Evolutionary conservation across 1,140 invertebrate species (phyloP).

Genomic region (Arion vulgaris): DNA sequence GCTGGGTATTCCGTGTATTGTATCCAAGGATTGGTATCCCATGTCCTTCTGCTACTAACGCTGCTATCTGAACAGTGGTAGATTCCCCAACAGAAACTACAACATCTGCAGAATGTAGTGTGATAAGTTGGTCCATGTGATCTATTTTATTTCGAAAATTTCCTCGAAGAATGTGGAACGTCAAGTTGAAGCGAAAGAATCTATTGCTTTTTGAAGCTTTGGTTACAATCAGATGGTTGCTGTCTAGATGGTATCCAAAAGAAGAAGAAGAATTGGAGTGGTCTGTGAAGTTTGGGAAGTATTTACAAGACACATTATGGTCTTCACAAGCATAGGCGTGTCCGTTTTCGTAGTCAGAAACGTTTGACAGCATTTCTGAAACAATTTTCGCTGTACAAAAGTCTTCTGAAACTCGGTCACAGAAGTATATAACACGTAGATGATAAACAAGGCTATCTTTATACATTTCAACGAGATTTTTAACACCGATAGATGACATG

Average conservation of each 20-base stretch:
- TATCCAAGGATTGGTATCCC: conserved; percentile 10
- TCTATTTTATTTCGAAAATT: background rate
- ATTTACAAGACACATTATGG: too few relatives aligned
- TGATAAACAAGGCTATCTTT: background rate
- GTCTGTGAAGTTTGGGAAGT: background rate
- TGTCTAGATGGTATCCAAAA: background rate
- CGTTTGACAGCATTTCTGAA: background rate
- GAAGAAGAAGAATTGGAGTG: background rate
- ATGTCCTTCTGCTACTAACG: conserved; percentile 9
- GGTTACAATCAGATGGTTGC: background rate
- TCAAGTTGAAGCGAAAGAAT: background rate
- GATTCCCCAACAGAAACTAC: conserved; percentile 9
- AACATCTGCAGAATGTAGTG: conserved; percentile 4
- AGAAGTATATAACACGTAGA: background rate
- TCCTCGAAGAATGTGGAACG: background rate
- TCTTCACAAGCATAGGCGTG: background rate
- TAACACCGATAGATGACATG: background rate
- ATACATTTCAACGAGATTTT: background rate
- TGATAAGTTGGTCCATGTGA: background rate
- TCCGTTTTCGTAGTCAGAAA: background rate
- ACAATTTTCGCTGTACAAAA: background rate
- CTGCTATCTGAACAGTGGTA: conserved; percentile 6
- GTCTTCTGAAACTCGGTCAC: background rate
- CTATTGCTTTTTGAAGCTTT: background rate
- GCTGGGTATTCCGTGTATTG: background rate